A percentile compares a stretch with the other conserved stretches of the same genome.
phyloP scores from a whole-genome alignment of 2,888 invertebrate genomes.

The Lucinisca nassula region DNA sequence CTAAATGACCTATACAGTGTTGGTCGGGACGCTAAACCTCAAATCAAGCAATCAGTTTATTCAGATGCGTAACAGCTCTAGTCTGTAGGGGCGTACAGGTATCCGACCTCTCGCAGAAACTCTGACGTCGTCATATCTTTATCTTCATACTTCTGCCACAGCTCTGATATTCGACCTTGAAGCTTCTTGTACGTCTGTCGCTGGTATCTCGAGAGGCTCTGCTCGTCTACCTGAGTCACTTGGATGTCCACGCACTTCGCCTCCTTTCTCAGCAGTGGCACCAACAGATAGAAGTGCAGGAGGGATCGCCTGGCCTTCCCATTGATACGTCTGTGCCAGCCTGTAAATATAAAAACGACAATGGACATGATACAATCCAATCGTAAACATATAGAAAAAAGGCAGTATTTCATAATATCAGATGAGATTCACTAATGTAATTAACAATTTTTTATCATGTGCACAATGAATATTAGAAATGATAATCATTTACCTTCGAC shows the following conservation, averaged over 20 bases:
- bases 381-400: no score
- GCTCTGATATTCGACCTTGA: slow-evolving; percentile 23
- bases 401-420: no score
- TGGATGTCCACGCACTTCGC: slow-evolving; percentile 11
- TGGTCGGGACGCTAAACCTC: no score
- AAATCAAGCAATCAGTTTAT: no score
- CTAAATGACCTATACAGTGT: no score
- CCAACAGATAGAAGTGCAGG: not conserved
- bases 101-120: not conserved
- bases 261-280: not conserved
- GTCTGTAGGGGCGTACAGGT: no score
- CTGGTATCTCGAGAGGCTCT: slow-evolving; percentile 8
- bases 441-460: no score
- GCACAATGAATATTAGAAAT: no score
- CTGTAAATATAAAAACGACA: slow-evolving; percentile 7
- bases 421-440: no score
- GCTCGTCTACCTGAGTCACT: slow-evolving; percentile 20
- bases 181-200: slow-evolving; percentile 6
- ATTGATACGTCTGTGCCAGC: not conserved
- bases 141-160: slow-evolving; percentile 34
- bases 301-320: not conserved
- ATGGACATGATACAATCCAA: no score
- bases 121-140: slow-evolving; percentile 11
- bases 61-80: no score
- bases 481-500: slow-evolving; percentile 14